Percentiles rank a stretch among this genome's conserved stretches.
Conservation (phyloP, 2,888 invertebrate genomes). For the Lampropteryx suffumata region DNA sequence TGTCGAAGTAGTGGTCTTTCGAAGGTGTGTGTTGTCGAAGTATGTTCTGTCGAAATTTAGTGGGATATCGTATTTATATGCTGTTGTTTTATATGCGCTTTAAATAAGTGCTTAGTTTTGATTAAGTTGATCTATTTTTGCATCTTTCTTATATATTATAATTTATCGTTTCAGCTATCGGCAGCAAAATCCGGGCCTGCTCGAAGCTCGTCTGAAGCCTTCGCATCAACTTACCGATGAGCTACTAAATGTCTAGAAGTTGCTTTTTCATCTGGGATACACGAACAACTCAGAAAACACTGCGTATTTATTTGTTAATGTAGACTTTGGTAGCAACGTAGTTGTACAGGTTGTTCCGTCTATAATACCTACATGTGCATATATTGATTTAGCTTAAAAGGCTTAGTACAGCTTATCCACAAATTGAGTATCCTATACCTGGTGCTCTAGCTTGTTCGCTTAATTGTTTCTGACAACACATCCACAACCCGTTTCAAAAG, state of each 20-base stretch:
- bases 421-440: background rate
- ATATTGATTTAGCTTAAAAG: background rate
- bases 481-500: too few relatives aligned
- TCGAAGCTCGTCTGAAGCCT: conserved; percentile 7
- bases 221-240: conserved; percentile 4
- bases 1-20: too few relatives aligned
- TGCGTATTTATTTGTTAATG: background rate
- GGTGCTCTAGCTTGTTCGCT: too few relatives aligned
- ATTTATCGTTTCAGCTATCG: conserved; percentile 11
- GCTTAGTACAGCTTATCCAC: background rate
- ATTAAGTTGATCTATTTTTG: too few relatives aligned
- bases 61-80: too few relatives aligned
- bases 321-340: background rate
- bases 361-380: too few relatives aligned
- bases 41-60: too few relatives aligned
- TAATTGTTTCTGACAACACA: too few relatives aligned
- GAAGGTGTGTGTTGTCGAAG: too few relatives aligned
- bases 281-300: background rate
- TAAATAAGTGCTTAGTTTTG: too few relatives aligned
- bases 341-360: background rate
- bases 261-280: background rate
- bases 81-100: too few relatives aligned
- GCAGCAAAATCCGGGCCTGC: conserved; percentile 13
- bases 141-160: too few relatives aligned
- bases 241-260: background rate